Evolutionary conservation across 2,113 vertebrate species (phyloP).

Genomic region (Psammodynastes pulverulentus): DNA sequence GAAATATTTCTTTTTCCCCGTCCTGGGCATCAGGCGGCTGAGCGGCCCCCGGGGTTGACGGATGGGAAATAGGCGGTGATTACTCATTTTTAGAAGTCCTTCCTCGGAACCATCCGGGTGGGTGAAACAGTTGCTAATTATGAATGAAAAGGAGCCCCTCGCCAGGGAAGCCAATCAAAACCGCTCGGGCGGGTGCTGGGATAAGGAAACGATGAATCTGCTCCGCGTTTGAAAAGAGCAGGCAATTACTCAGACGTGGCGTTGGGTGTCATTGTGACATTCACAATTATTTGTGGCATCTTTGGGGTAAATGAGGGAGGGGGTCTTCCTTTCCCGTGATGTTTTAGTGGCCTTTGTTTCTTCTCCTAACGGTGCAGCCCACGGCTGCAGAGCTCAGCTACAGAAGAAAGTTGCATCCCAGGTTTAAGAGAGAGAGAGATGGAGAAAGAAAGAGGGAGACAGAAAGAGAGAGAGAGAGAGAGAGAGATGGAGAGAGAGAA

Average conservation of each 20-base stretch:
- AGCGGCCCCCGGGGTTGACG: slow-evolving; percentile 72
- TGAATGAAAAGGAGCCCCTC: slow-evolving; percentile 42
- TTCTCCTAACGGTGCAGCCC: background rate
- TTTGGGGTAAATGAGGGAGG: accelerated
- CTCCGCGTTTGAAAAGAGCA: background rate
- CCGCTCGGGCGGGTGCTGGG: accelerated
- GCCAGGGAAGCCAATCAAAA: slow-evolving; percentile 20
- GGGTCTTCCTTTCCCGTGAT: background rate
- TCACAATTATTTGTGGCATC: background rate
- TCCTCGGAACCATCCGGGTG: slow-evolving; percentile 68
- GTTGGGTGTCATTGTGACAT: background rate
- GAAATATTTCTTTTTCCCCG: slow-evolving; percentile 78
- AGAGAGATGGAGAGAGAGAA: background rate
- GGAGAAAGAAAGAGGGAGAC: no score
- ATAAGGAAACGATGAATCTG: background rate
- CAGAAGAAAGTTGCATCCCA: background rate
- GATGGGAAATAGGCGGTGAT: slow-evolving; percentile 83
- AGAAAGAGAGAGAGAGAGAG: no score
- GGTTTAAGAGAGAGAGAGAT: background rate
- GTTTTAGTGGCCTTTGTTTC: background rate
- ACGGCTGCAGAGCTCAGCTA: no score
- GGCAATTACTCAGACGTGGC: slow-evolving; percentile 15
- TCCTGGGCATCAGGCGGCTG: slow-evolving; percentile 44
- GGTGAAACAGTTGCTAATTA: slow-evolving; percentile 64
- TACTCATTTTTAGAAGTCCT: slow-evolving; percentile 75